These are phyloP conservation scores for Isaurus tuberculatus DNA, from an alignment of 92 coral and sea anemone genomes.

Conservation along the genomic window DNA sequence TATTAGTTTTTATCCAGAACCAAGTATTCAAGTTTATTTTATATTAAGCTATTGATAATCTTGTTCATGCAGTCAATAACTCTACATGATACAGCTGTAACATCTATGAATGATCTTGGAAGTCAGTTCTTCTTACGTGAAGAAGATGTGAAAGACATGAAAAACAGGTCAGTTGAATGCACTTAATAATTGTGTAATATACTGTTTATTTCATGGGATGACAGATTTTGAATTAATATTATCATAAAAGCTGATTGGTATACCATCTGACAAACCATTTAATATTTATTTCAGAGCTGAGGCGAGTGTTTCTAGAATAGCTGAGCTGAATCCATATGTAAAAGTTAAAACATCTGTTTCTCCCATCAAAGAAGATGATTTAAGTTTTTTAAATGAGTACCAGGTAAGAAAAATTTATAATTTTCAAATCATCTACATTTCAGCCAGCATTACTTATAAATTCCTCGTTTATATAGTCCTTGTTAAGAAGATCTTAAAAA, in stretches of 20 bases:
- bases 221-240: no score
- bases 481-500: no score
- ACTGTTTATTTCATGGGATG: no score
- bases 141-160: constrained; percentile 68
- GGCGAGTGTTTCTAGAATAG: constrained; percentile 77
- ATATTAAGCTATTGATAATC: not conserved
- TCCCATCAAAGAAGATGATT: constrained; percentile 61
- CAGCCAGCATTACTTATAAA: no score
- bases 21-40: no score
- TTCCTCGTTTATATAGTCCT: no score
- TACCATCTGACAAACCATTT: not conserved
- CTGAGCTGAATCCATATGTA: constrained; percentile 96
- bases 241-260: no score
- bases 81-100: constrained; percentile 77
- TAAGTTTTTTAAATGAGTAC: constrained; percentile 76
- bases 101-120: constrained; percentile 76
- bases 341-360: constrained; percentile 69
- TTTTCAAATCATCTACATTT: no score
- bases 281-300: constrained; percentile 69
- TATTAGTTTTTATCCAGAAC: no score
- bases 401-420: constrained; percentile 75
- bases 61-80: constrained; percentile 77
- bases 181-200: not conserved
- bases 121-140: constrained; percentile 86
- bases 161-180: constrained; percentile 71